Evolutionary conservation across 1,140 invertebrate genomes (phyloP).

Genomic region (Hormaphis cornu): DNA sequence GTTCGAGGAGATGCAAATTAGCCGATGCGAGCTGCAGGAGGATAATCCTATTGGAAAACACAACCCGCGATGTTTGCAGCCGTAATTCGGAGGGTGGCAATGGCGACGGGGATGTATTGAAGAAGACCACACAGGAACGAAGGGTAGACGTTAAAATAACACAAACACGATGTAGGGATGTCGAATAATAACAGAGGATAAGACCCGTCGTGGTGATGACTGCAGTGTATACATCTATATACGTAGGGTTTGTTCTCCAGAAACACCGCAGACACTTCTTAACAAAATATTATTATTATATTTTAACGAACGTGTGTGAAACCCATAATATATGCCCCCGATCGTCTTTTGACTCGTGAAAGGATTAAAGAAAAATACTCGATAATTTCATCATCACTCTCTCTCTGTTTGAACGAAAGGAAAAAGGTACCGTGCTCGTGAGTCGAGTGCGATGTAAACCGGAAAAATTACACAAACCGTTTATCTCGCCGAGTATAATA

Average conservation of each 20-base stretch:
- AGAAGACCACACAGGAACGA: background rate
- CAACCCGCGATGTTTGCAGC: background rate
- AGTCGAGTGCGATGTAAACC: no score
- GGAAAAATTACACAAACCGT: no score
- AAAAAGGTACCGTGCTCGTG: no score
- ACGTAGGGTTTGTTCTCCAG: background rate
- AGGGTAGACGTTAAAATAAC: constrained; percentile 18
- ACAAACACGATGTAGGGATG: background rate
- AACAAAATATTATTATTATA: no score
- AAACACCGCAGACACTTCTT: background rate
- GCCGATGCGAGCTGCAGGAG: background rate
- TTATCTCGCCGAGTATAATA: no score
- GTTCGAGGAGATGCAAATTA: background rate
- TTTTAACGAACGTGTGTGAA: no score
- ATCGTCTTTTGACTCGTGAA: no score
- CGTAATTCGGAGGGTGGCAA: background rate
- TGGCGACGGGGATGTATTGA: background rate
- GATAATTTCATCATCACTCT: no score
- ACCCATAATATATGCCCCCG: no score
- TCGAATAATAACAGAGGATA: constrained; percentile 6
- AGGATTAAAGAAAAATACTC: no score
- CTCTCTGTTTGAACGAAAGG: no score
- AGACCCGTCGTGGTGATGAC: background rate
- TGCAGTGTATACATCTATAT: no score
- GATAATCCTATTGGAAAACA: constrained; percentile 22